Percentiles rank a stretch among this genome's conserved stretches.
Conservation (phyloP, 2,113 vertebrate species). For the Jacana jacana region DNA sequence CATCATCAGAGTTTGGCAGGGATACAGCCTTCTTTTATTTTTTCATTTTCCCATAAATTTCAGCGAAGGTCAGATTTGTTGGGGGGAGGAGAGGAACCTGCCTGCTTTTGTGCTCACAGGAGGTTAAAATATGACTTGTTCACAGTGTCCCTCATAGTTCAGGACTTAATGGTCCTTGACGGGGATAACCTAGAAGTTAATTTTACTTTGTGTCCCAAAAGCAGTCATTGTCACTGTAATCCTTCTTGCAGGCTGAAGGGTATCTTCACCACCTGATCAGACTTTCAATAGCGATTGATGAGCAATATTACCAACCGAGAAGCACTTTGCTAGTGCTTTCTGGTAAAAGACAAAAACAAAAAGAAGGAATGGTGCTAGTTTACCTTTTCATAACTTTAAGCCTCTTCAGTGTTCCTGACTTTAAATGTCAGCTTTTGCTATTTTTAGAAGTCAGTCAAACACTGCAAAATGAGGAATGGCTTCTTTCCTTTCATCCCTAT, state of each 20-base stretch:
- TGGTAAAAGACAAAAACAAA: not conserved
- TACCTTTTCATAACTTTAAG: not conserved
- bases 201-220: constrained; percentile 82
- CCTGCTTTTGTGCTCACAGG: constrained; percentile 67
- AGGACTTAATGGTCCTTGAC: constrained; percentile 85
- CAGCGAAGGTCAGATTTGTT: constrained; percentile 81
- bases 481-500: not conserved
- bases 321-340: not conserved
- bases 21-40: constrained; percentile 68
- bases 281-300: constrained; percentile 74
- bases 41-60: constrained; percentile 83
- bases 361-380: not conserved
- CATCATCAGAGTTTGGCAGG: constrained; percentile 73
- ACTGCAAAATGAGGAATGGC: not conserved
- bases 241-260: constrained; percentile 76
- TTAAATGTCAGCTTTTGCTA: not conserved
- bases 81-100: constrained; percentile 71
- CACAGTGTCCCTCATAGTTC: constrained; percentile 81
- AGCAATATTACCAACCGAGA: constrained; percentile 21
- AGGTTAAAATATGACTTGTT: constrained; percentile 84
- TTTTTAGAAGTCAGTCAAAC: not conserved
- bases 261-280: constrained; percentile 72
- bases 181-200: constrained; percentile 85
- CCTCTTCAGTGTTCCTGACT: not conserved
- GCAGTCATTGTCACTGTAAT: constrained; percentile 79